phyloP scores from a whole-genome alignment of 2,113 vertebrate genomes.

The Falco punctatus region DNA sequence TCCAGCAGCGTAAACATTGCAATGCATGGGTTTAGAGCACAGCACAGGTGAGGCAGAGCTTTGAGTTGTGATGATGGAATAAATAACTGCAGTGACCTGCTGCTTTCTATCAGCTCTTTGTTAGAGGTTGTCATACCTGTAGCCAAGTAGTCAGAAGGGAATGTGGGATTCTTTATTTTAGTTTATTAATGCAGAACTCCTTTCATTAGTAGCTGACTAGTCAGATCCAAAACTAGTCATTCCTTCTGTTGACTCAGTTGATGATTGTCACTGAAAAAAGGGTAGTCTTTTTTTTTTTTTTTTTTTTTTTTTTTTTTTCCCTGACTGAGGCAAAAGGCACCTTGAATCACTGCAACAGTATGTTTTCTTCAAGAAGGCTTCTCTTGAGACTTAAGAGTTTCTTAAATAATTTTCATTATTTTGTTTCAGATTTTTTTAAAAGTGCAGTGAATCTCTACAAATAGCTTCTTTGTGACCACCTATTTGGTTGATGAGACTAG shows the following conservation, averaged over 20 bases:
- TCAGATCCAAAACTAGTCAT: neutral
- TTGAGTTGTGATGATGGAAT: neutral
- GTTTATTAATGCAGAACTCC: neutral
- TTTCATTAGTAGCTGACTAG: neutral
- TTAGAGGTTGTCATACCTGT: neutral
- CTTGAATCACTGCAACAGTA: neutral
- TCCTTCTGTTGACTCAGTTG: neutral
- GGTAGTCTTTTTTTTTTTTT: neutral
- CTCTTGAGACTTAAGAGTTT: neutral
- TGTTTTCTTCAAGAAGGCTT: neutral
- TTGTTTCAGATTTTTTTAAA: neutral
- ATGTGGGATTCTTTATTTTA: neutral
- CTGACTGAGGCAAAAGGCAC: neutral
- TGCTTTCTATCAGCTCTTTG: neutral
- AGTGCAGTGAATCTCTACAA: neutral
- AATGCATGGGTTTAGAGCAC: slow-evolving; percentile 1
- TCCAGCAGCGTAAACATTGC: neutral
- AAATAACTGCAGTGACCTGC: neutral
- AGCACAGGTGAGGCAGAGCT: neutral
- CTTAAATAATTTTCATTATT: neutral
- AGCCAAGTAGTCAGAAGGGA: neutral
- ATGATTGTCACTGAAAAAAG: neutral
- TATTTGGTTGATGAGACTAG: neutral
- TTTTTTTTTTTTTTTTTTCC: too few relatives aligned
- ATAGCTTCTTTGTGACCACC: neutral